Evolutionary conservation across 1,140 invertebrate genomes (phyloP), one percentile per base, ranked within the genome.

Genomic region (Bombus pascuorum): DNA sequence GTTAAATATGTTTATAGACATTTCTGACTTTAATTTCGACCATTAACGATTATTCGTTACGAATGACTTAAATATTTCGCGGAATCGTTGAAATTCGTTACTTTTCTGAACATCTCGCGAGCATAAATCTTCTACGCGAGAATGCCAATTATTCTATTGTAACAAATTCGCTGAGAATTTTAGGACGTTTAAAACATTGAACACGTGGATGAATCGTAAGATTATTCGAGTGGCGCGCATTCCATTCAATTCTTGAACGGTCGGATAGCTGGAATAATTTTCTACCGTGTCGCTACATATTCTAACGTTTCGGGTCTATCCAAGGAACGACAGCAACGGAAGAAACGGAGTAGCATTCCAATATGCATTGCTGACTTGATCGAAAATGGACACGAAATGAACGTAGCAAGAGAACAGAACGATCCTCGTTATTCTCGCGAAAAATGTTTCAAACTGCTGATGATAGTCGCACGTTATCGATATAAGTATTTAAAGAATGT

Each of bases 281-380:
- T 15, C 13, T 3, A n/a, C 25, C 15, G 37, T 44, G n/a, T 42
- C 5, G n/a, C 22, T 9, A 34, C 9, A 42, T 18, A 18, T 79
- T 57, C 71, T 28, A 32, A 57, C 42, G 42, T 53, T 25, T n/a
- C 13, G 59, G 28, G 0, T 53, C 37, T 3, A 59, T 79, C 12
- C 0, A 12, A 2, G 32, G 75, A 79, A 84, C 57, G 73, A 47
- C 4, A 53, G 62, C 32, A 13, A 68, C 28, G 82, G 42, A 71
- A 59, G 76, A 84, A 71, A 84, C n/a, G 22, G 28, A n/a, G 37
- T n/a, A 37, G 4, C 75, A 47, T 70, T 77, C 47, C 74, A 37
- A 57, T 59, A 44, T 34, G 47, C 73, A 83, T 71, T 59, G 44
- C 39, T 15, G 47, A 37, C 66, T 59, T 57, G 15, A 53, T 62